Conservation (phyloP, 2,797 vertebrate genomes). For the Streptopelia turtur region DNA sequence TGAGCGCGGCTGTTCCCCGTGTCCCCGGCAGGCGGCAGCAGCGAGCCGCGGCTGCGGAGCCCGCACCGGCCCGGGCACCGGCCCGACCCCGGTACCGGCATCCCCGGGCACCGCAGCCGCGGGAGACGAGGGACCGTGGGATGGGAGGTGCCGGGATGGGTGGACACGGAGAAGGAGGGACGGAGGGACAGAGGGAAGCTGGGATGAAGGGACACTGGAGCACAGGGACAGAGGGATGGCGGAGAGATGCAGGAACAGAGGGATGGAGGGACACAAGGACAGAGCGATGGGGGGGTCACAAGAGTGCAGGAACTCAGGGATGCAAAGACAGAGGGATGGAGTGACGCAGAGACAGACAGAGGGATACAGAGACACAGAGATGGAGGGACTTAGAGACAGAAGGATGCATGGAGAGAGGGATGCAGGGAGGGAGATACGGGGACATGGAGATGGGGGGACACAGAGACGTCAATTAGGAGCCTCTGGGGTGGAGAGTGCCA, state of each 20-base stretch:
- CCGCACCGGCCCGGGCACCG: neutral
- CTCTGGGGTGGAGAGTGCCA: neutral
- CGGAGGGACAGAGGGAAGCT: neutral
- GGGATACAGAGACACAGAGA: neutral
- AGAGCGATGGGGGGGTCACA: neutral
- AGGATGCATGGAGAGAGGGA: too few species aligned
- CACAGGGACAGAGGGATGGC: neutral
- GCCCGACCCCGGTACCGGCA: neutral
- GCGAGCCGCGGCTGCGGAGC: neutral
- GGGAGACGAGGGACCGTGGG: neutral
- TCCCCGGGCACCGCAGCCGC: neutral
- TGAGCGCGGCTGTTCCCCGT: neutral
- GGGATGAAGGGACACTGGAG: too few species aligned
- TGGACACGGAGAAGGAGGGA: neutral
- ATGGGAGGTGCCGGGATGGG: too few species aligned
- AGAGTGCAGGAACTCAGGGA: neutral
- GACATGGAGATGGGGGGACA: neutral
- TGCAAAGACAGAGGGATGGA: neutral
- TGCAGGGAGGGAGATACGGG: too few species aligned
- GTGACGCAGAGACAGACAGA: neutral
- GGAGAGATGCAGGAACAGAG: neutral
- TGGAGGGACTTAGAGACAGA: neutral
- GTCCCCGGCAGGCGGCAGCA: constrained; percentile 58
- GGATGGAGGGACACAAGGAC: neutral
- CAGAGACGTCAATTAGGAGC: too few species aligned